Conservation (phyloP, 2,888 invertebrate genomes). For the Spilosoma lubricipeda region DNA sequence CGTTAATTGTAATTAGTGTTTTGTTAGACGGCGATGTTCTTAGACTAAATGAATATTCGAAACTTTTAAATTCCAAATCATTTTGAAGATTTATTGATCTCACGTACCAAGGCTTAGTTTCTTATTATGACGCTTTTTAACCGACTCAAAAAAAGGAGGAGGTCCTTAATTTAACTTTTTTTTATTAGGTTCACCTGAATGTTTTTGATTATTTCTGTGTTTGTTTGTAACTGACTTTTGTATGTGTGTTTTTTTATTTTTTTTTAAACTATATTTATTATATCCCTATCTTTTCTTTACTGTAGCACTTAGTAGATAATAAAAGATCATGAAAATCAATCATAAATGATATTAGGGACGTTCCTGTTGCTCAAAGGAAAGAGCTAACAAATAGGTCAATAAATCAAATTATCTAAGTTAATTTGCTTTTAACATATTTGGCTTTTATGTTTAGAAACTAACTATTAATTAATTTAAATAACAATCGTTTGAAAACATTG, state of each 20-base stretch:
- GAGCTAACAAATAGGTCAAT: neutral
- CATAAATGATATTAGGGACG: neutral
- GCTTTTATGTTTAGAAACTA: neutral
- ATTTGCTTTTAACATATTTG: neutral
- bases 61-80: neutral
- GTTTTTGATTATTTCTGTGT: neutral
- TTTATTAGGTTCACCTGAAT: too few relatives aligned
- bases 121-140: too few relatives aligned
- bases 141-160: too few relatives aligned
- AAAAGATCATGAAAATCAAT: neutral
- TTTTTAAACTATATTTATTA: neutral
- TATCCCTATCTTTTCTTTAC: neutral
- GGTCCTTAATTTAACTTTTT: too few relatives aligned
- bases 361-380: neutral
- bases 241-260: too few relatives aligned
- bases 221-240: too few relatives aligned
- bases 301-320: neutral
- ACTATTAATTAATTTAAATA: neutral
- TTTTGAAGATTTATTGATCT: neutral
- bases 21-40: neutral
- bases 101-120: neutral
- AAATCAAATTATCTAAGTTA: neutral
- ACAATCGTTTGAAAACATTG: neutral
- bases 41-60: neutral
- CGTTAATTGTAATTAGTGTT: slow-evolving; percentile 15